Evolutionary conservation across 2,797 vertebrate species (phyloP).

Genomic region (Scarus forsteni): DNA sequence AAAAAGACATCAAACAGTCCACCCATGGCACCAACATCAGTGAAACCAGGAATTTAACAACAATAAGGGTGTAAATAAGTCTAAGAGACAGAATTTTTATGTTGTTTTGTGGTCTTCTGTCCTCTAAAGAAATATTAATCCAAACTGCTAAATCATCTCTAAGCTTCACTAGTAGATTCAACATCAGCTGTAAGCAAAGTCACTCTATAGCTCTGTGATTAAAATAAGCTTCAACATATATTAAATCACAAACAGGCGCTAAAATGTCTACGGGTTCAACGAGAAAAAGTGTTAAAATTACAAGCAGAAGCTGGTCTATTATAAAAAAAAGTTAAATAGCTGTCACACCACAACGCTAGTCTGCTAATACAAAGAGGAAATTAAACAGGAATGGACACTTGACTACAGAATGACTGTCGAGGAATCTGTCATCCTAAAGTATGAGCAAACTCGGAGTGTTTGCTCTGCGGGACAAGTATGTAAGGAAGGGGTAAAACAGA

Average conservation of each 20-base stretch:
- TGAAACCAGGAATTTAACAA: constrained; percentile 68
- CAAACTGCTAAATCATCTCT: constrained; percentile 69
- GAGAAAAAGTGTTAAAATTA: constrained; percentile 77
- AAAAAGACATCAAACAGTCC: constrained; percentile 74
- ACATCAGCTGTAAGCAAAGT: constrained; percentile 73
- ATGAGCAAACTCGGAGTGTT: constrained; percentile 66
- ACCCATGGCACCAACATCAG: constrained; percentile 78
- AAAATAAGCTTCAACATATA: constrained; percentile 72
- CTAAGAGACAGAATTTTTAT: constrained; percentile 61
- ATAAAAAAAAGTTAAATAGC: constrained; percentile 74
- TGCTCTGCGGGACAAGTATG: constrained; percentile 67
- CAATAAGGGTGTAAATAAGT: constrained; percentile 65
- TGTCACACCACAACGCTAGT: constrained; percentile 82
- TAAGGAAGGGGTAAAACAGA: background rate
- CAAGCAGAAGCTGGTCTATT: constrained; percentile 79
- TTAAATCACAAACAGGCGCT: constrained; percentile 77
- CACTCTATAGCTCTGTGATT: constrained; percentile 78
- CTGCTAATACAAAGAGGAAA: constrained; percentile 78
- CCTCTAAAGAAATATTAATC: constrained; percentile 71
- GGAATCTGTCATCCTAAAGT: constrained; percentile 76
- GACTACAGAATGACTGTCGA: constrained; percentile 72
- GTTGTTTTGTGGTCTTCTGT: constrained; percentile 76
- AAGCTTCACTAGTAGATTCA: constrained; percentile 73
- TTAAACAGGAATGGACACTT: constrained; percentile 75
- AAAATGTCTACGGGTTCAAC: constrained; percentile 71